phyloP scores from a whole-genome alignment of 2,113 vertebrate genomes.

The Pelodiscus sinensis region DNA sequence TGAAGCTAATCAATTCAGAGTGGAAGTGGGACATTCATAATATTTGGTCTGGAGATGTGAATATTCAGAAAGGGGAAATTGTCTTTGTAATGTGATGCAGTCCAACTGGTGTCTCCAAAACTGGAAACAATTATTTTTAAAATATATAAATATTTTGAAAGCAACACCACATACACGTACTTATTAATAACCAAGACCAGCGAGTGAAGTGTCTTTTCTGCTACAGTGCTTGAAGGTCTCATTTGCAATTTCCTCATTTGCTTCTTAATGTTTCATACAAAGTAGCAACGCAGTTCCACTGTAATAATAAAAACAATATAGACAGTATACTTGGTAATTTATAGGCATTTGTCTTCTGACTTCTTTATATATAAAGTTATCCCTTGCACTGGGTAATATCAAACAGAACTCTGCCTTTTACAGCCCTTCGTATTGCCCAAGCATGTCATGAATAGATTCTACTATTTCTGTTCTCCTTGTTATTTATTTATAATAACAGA shows the following conservation, averaged over 20 bases:
- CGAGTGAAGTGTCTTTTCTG: background rate
- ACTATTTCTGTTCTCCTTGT: constrained; percentile 2
- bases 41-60: too few relatives aligned
- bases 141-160: background rate
- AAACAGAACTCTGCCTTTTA: background rate
- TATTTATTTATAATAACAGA: background rate
- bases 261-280: background rate
- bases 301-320: background rate
- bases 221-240: background rate
- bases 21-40: too few relatives aligned
- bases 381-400: accelerated
- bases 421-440: background rate
- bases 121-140: background rate
- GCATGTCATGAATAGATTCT: background rate
- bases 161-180: background rate
- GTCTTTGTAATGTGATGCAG: background rate
- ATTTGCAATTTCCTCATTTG: background rate
- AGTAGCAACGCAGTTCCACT: background rate
- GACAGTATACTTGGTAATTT: background rate
- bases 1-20: too few relatives aligned
- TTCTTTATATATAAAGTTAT: background rate
- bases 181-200: background rate
- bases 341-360: background rate
- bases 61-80: too few relatives aligned
- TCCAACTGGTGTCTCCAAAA: background rate